A percentile compares a stretch with the other conserved stretches of the same genome.
Evolutionary conservation across 2,888 invertebrate species (phyloP).

Genomic region (Macaria notata): DNA sequence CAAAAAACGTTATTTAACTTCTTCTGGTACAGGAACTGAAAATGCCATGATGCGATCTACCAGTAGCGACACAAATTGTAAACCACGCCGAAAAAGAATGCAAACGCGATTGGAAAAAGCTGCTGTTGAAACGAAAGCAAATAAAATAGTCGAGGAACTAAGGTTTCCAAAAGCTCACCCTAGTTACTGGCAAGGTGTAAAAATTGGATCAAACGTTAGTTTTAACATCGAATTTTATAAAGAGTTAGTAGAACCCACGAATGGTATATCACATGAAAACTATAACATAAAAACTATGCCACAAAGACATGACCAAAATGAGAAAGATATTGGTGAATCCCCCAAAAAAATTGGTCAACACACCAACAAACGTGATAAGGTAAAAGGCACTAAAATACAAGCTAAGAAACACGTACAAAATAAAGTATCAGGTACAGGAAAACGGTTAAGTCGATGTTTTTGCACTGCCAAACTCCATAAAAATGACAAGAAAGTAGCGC

Average conservation of each 20-base stretch:
- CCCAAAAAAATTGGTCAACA: background rate
- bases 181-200: slow-evolving; percentile 1
- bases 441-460: slow-evolving; percentile 22
- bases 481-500: background rate
- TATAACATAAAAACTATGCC: background rate
- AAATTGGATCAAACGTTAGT: slow-evolving; percentile 4
- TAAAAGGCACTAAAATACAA: background rate
- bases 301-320: background rate
- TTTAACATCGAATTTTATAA: slow-evolving; percentile 4
- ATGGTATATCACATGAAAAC: background rate
- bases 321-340: background rate
- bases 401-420: background rate
- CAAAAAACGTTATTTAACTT: slow-evolving; percentile 31
- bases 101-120: background rate
- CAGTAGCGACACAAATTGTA: too few relatives aligned
- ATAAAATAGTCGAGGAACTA: background rate
- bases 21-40: too few relatives aligned
- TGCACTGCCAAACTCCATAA: slow-evolving; percentile 5
- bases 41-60: too few relatives aligned
- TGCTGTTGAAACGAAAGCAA: background rate
- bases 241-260: background rate
- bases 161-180: background rate
- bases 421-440: background rate
- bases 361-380: background rate
- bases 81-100: too few relatives aligned